These are phyloP conservation scores for Camptogramma bilineatum DNA, from an alignment of 2,888 invertebrate species.

Conservation along the genomic window DNA sequence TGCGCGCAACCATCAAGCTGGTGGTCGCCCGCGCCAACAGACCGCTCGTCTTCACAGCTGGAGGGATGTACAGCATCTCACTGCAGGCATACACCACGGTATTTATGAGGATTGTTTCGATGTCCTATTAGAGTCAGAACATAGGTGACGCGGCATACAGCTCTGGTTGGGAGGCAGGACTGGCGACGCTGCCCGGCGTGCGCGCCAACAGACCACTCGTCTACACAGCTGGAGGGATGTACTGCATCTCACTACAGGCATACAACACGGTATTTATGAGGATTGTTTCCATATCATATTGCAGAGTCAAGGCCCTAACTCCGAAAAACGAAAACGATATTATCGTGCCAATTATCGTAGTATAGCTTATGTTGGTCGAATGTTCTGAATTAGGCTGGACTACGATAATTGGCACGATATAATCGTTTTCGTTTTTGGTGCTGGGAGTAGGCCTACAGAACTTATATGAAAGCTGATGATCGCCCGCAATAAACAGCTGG, in stretches of 20 bases:
- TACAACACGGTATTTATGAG: slow-evolving; percentile 58
- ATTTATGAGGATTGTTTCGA: slow-evolving; percentile 36
- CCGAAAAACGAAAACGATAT: too few relatives aligned
- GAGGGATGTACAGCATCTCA: slow-evolving; percentile 73
- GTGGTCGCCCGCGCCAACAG: slow-evolving; percentile 65
- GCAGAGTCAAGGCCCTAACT: too few relatives aligned
- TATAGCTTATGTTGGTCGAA: too few relatives aligned
- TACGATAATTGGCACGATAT: too few relatives aligned
- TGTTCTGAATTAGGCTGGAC: too few relatives aligned
- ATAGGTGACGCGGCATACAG: slow-evolving; percentile 66
- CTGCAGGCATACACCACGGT: slow-evolving; percentile 68
- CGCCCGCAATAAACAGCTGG: too few relatives aligned
- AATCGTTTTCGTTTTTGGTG: too few relatives aligned
- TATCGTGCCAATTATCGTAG: too few relatives aligned
- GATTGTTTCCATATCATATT: too few relatives aligned
- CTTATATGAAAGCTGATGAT: too few relatives aligned
- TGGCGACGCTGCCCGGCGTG: slow-evolving; percentile 56
- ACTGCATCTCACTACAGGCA: slow-evolving; percentile 66
- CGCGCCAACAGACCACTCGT: slow-evolving; percentile 67
- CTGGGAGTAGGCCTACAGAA: too few relatives aligned
- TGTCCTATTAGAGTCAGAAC: slow-evolving; percentile 57
- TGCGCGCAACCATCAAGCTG: slow-evolving; percentile 59
- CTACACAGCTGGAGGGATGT: slow-evolving; percentile 74
- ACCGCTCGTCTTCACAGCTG: slow-evolving; percentile 68
- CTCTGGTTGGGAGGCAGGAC: slow-evolving; percentile 71